Percentiles rank a stretch among this genome's conserved stretches.
Conservation (phyloP, 2,113 vertebrate genomes). For the Bettongia penicillata region DNA sequence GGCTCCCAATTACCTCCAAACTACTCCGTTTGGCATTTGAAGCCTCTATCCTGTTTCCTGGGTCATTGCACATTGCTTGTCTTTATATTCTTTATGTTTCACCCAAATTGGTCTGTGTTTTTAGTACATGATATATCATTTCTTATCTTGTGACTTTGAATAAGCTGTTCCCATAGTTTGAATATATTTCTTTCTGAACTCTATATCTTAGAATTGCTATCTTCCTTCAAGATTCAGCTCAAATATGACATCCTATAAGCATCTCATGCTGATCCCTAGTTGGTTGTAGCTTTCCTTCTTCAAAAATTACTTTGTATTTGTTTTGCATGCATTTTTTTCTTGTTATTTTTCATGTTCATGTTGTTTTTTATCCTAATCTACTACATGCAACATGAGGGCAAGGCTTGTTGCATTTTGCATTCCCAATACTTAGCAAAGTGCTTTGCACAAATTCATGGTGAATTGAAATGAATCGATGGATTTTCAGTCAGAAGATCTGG, state of each 20-base stretch:
- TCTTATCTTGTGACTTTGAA: background rate
- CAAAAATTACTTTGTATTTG: background rate
- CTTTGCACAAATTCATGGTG: background rate
- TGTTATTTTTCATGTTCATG: background rate
- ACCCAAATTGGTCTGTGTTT: background rate
- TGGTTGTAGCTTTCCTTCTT: background rate
- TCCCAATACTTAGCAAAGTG: background rate
- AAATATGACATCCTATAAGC: background rate
- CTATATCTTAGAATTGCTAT: background rate
- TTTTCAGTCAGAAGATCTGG: background rate
- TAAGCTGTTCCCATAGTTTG: background rate
- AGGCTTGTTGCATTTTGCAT: background rate
- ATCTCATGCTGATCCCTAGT: background rate
- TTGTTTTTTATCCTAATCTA: background rate
- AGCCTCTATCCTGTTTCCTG: background rate
- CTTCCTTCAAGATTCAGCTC: background rate
- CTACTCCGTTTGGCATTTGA: background rate
- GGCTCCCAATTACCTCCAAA: background rate
- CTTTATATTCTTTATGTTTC: background rate
- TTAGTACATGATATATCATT: background rate
- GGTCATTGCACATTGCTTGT: background rate
- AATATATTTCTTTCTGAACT: background rate
- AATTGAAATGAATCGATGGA: background rate
- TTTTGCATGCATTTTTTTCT: background rate
- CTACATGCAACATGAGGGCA: background rate